Base-by-base conservation (phyloP, 1,140 invertebrate species). In the Aphidius gifuensis region DNA sequence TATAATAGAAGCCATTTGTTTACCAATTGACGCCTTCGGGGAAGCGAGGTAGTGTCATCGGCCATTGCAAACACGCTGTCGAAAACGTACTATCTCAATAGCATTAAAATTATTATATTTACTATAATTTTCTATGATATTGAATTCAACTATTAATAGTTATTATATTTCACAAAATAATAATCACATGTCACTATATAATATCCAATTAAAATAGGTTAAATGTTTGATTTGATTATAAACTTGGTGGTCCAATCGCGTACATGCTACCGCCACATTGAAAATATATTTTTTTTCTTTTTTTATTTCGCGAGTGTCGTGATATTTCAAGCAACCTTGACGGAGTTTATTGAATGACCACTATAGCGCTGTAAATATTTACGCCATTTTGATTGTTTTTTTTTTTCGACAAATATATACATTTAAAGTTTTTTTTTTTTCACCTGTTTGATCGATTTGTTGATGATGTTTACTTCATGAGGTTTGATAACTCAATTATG, bases 11-110 rank as follows among this genome's bases (percentile, higher is more conserved):
- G 23, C 54, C 38, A 61, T 73, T 77, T 73, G 69, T 73, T 78
- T 78, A 80, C 79, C 79, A 80, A 73, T 78, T 80, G 79, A 69
- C 79, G 78, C 72, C 73, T 73, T 66, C 63, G 74, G 49, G 77
- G 76, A 57, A 70, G 61, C 32, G 76, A 60, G 60, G 71, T 62
- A 40, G 77, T 68, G 49, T 79, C 76, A 70, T 79, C 78, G 68
- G 78, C 76, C 77, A 79, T 80, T 75, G 71, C 70, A 59, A 54
- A 72, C 70, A 74, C 60, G 69, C 71, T 74, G 72, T 71, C 67
- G 71, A 67, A 73, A 72, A 74, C 76, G 74, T 77, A 75, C 71
- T 70, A 74, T 64, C 66, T 60, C 56, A 48, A 56, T 53, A 6
- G 8, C 46, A 23, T 43, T 39, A 42, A 38, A 64, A 16, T 50